Evolutionary conservation across 2,113 vertebrate genomes (phyloP).

Genomic region (Pyrgilauda ruficollis): DNA sequence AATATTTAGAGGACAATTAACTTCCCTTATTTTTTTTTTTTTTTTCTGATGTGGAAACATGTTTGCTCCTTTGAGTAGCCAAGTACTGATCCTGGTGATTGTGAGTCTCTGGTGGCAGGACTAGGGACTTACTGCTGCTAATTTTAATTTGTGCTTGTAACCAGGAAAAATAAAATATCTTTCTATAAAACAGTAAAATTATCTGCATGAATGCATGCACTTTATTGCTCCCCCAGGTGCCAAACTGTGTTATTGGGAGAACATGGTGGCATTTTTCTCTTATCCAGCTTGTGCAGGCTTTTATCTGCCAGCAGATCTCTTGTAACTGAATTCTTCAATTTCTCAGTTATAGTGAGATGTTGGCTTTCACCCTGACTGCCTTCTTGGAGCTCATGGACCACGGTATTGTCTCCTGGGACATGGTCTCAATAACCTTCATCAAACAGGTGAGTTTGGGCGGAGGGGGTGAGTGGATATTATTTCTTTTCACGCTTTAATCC

Average conservation of each 20-base stretch:
- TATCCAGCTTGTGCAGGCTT: background rate
- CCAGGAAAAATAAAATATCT: background rate
- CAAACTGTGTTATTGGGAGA: background rate
- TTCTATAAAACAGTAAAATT: background rate
- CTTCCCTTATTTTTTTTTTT: background rate
- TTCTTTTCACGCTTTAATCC: background rate
- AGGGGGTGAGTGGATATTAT: background rate
- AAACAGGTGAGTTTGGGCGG: slow-evolving; percentile 84
- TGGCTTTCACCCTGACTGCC: slow-evolving; percentile 97
- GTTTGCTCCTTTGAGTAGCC: background rate
- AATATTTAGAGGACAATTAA: background rate
- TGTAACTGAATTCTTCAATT: background rate
- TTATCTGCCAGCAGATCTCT: background rate
- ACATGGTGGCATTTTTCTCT: background rate
- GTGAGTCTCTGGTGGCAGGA: background rate
- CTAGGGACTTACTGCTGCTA: background rate
- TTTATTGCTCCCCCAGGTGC: background rate
- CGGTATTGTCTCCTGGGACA: slow-evolving; percentile 97
- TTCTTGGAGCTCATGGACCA: slow-evolving; percentile 99
- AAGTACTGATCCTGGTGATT: background rate
- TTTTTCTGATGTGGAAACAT: background rate
- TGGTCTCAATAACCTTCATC: slow-evolving; percentile 95
- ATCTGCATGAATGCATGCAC: background rate
- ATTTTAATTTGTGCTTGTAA: background rate
- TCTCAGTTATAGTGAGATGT: slow-evolving; percentile 94